Base-by-base conservation (phyloP, 2,888 invertebrate genomes). In the Pardosa pseudoannulata region DNA sequence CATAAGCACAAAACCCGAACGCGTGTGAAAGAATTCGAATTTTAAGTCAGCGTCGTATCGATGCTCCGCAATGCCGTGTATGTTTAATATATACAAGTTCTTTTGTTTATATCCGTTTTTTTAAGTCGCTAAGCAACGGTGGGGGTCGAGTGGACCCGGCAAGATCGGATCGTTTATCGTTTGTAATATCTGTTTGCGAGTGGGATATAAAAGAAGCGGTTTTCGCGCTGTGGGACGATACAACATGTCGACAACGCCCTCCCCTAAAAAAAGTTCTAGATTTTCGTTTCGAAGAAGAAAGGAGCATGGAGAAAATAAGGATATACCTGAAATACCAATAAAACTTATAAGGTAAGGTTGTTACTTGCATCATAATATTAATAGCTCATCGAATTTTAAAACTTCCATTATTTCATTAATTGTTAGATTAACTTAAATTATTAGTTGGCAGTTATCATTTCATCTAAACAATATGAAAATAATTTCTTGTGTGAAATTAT, bases 101-200 rank as follows among this genome's bases (percentile, higher is more conserved):
- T 75, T 82, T 82, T 82, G 81, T 82, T 75, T 82, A 65, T 27
- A 70, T 64, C 70, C 81, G 70, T 62, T 31, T 75, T 72, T 74
- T 46, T 74, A 75, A 75, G 81, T 82, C 75, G 81, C 81, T 82
- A 70, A 75, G 75, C 81, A 82, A 82, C 81, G 70, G n/a, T 64
- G 56, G 56, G 41, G 23, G 56, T 23, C 36, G 36, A 36, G 6
- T 7, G 36, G 9, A 5, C 36, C 36, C 9, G 5, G 36, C 36
- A 7, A 36, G n/a, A n/a, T n/a, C n/a, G 5, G 36, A 36, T 36
- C 36, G 9, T 9, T 36, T 9, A 7, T 36, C 1, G 23, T 5
- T 1, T 2, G 16, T 56, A 29, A 29, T 19, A 13, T 28, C 13
- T 29, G 6, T 62, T 19, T 11, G 5, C 13, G 5, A 13, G 9